Conservation (phyloP, 2,797 vertebrate genomes). For the Myiotriccus ornatus region DNA sequence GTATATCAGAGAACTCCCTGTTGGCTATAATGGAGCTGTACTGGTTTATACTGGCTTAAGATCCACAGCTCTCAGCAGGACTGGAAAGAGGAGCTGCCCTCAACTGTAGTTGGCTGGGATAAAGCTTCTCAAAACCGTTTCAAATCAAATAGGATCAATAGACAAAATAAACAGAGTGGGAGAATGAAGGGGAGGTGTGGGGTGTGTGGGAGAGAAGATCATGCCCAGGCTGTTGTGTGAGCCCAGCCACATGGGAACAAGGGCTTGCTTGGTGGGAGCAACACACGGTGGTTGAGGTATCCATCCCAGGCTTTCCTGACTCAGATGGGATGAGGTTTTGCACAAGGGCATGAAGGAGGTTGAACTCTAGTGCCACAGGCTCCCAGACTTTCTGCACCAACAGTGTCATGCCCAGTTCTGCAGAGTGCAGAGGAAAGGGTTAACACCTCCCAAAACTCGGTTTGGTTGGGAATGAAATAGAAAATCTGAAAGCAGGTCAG, state of each 20-base stretch:
- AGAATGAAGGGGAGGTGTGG: neutral
- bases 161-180: neutral
- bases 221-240: neutral
- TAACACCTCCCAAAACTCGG: neutral
- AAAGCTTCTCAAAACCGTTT: neutral
- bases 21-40: neutral
- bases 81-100: neutral
- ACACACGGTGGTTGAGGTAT: accelerated
- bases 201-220: neutral
- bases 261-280: neutral
- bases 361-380: neutral
- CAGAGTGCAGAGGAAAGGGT: constrained; percentile 23
- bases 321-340: neutral
- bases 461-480: neutral
- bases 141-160: neutral
- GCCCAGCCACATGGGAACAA: neutral
- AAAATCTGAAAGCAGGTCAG: constrained; percentile 53
- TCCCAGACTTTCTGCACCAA: neutral
- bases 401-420: neutral
- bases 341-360: neutral
- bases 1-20: neutral
- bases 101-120: neutral
- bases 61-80: neutral
- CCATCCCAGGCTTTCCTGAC: neutral
- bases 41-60: neutral